Evolutionary conservation across 2,113 vertebrate species (phyloP).

Genomic region (Elachura formosa): DNA sequence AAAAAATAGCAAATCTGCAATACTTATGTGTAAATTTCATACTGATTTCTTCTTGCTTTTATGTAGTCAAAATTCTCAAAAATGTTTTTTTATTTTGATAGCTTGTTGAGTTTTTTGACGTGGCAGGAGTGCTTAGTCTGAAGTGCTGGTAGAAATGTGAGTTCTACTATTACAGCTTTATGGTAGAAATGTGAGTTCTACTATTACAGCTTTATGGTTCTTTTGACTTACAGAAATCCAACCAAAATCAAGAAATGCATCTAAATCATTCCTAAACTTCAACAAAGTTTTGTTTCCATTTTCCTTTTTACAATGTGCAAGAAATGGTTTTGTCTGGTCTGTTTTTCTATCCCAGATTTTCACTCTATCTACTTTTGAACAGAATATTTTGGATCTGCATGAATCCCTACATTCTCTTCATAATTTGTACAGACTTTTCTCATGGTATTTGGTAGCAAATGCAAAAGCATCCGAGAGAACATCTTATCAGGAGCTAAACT

Average conservation of each 20-base stretch:
- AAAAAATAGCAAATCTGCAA: background rate
- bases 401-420: background rate
- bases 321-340: background rate
- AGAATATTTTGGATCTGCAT: background rate
- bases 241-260: background rate
- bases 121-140: background rate
- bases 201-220: background rate
- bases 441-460: background rate
- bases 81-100: background rate
- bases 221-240: background rate
- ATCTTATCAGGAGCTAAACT: slow-evolving; percentile 47
- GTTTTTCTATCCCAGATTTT: background rate
- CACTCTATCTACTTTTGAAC: background rate
- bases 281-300: background rate
- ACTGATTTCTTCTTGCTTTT: background rate
- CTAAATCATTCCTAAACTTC: background rate
- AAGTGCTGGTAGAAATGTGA: background rate
- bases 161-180: background rate
- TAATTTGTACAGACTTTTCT: slow-evolving; percentile 12
- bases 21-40: background rate
- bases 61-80: background rate
- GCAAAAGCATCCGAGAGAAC: slow-evolving; percentile 4
- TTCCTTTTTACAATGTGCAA: background rate
- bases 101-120: background rate
- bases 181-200: background rate